Evolutionary conservation across 64 coral and sea anemone species (phyloP).

Genomic region (Actinia equina): DNA sequence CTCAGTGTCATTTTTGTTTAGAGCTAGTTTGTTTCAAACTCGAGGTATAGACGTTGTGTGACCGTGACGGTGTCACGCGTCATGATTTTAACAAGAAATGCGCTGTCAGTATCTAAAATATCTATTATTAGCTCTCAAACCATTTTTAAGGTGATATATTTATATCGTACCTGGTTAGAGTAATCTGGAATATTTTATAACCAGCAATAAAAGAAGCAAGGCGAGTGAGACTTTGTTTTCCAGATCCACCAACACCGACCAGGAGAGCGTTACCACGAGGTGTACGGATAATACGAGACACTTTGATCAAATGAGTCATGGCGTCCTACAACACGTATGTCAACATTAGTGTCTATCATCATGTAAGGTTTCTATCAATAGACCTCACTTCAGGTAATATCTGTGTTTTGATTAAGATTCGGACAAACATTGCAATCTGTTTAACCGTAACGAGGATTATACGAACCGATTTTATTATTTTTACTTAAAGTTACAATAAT

Average conservation of each 20-base stretch:
- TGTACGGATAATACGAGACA: conserved; percentile 93
- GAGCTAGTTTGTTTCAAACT: too few species aligned
- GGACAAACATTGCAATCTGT: too few species aligned
- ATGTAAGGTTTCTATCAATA: neutral
- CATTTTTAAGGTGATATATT: neutral
- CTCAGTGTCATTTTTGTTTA: too few species aligned
- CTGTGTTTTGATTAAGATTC: neutral
- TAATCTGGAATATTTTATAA: conserved; percentile 96
- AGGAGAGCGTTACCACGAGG: conserved; percentile 96
- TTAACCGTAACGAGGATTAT: too few species aligned
- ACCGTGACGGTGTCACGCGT: too few species aligned
- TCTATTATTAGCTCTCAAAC: too few species aligned
- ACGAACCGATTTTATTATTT: too few species aligned
- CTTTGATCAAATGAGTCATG: conserved; percentile 93
- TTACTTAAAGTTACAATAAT: too few species aligned
- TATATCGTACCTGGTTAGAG: conserved; percentile 73
- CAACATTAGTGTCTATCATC: neutral
- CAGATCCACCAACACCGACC: conserved; percentile 95
- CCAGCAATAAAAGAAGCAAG: conserved; percentile 96
- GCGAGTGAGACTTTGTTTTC: conserved; percentile 95
- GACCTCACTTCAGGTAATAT: neutral
- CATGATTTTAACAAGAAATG: too few species aligned
- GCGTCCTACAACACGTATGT: conserved; percentile 67
- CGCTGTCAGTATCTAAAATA: too few species aligned
- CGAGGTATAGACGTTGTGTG: too few species aligned